phyloP scores from a whole-genome alignment of 2,888 invertebrate species.

The Smittia aterrima region DNA sequence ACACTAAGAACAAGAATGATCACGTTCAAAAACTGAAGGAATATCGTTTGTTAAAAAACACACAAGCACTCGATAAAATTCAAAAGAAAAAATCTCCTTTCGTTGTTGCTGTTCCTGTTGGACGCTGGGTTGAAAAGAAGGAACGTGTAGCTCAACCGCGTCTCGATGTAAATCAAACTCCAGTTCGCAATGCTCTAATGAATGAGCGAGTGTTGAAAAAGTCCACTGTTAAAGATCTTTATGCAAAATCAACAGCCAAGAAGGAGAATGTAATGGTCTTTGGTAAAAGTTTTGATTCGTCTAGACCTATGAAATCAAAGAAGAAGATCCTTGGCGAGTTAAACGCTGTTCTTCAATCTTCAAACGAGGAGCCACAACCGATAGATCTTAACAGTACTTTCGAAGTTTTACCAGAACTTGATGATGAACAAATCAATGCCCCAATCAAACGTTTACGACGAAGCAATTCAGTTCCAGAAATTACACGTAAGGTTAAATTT shows the following conservation, averaged over 20 bases:
- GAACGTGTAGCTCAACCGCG: background rate
- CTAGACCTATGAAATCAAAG: background rate
- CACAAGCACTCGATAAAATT: background rate
- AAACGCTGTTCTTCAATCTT: background rate
- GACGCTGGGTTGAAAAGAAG: slow-evolving; percentile 13
- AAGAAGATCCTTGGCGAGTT: slow-evolving; percentile 12
- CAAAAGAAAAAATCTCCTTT: slow-evolving; percentile 3
- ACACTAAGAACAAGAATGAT: slow-evolving; percentile 4
- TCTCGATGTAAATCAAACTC: background rate
- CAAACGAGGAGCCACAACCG: background rate
- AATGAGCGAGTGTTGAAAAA: slow-evolving; percentile 13
- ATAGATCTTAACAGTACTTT: background rate
- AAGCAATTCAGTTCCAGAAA: background rate
- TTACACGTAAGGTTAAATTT: background rate
- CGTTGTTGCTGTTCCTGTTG: slow-evolving; percentile 15
- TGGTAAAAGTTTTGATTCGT: background rate
- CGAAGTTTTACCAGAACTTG: background rate
- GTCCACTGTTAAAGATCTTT: background rate
- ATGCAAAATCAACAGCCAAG: background rate
- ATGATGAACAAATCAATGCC: background rate
- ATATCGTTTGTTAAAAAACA: background rate
- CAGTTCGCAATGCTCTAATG: background rate
- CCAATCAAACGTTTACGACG: background rate
- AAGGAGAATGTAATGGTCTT: background rate
- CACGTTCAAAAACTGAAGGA: background rate